Base-by-base conservation (phyloP, 2,113 vertebrate genomes). In the Melanerpes aurifrons region DNA sequence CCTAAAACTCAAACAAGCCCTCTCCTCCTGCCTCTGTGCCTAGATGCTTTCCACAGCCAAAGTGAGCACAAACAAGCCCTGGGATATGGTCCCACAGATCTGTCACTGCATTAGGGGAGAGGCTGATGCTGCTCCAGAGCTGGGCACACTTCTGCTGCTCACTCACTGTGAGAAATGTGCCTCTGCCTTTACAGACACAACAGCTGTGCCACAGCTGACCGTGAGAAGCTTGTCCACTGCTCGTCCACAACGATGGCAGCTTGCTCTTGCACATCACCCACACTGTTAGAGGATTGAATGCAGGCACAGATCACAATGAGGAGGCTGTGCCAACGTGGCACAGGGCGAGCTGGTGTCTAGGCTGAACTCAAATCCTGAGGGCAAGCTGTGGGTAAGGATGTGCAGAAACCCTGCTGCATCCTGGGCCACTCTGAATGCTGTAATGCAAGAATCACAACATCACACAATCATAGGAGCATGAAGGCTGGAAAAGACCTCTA, bases 1-100 rank as follows among this genome's bases (percentile, higher is more conserved):
- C 43, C 72, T 75, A 81, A 94, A 93, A 81, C 40, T 96, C 92
- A 94, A 92, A 85, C 62, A 94, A 83, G 28, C 11, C 29, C 48
- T 81, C 75, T 76, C 62, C 47, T 22, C 7, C 26, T 68, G n/a
- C 21, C 48, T 73, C 54, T 14, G 50, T 71, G 54, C 77, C 87
- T 89, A 61, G 61, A 71, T 26, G 68, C 47, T 77, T 91, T 68
- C 76, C 19, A 37, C 37, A 57, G 47, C 32, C 80, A 53, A 80
- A 90, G 6, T 25, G 64, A 86, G 73, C n/a, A 69, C 50, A 89
- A 91, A 53, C 56, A 70, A 54, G 31, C 64, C 28, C 20, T 64
- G 26, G 37, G 26, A 61, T 57, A 15, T 35, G 48, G 43, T 4
- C 37, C 15, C 37, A 45, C 18, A 71, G 56, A 59, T 77, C 29